Base-by-base conservation (phyloP, 1,140 invertebrate genomes). In the Drosophila ogumai region DNA sequence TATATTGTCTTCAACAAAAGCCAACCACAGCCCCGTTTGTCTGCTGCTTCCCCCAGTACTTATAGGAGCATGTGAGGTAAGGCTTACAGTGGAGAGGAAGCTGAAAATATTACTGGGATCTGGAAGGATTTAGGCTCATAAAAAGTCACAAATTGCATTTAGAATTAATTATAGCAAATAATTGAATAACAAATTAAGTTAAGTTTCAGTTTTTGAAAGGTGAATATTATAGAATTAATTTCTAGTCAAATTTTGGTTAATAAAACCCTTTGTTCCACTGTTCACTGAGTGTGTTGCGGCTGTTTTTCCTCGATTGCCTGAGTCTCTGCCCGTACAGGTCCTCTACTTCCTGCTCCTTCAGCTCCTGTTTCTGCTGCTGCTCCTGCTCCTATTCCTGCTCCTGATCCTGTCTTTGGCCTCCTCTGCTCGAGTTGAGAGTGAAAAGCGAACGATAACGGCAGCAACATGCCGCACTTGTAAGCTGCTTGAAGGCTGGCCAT, bases 1-100 rank as follows among this genome's bases (percentile, higher is more conserved):
- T 88, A 88, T 88, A 88, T 88, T 88, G 84, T 88, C 85, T 88
- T 84, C 81, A 80, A 88, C 84, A 88, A 88, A 88, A 88, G 85
- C 84, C 84, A 88, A 90, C 80, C 84, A 84, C 80, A 84, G 76
- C 74, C 60, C 76, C 77, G 55, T 43, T 56, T 54, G 47, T 38
- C 52, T 55, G 55, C 47, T 65, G 60, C 19, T 7, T 32, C 10
- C 31, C 25, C 10, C 49, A 31, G 38, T 57, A 38, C 43, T 57
- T 38, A 32, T 41, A 49, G 59, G 71, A 44, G 47, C 34, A 17
- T 58, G 46, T 25, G 15, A 38, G 55, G 57, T 47, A n/a, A 61
- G 68, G n/a, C 13, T 2, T 0, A 77, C 75, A 60, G 74, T 76
- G 74, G 41, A 19, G 0, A 10, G 10, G 13, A 54, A 50, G 19